These are phyloP conservation scores for Hypena proboscidalis DNA, from an alignment of 2,888 invertebrate genomes.

Conservation along the genomic window DNA sequence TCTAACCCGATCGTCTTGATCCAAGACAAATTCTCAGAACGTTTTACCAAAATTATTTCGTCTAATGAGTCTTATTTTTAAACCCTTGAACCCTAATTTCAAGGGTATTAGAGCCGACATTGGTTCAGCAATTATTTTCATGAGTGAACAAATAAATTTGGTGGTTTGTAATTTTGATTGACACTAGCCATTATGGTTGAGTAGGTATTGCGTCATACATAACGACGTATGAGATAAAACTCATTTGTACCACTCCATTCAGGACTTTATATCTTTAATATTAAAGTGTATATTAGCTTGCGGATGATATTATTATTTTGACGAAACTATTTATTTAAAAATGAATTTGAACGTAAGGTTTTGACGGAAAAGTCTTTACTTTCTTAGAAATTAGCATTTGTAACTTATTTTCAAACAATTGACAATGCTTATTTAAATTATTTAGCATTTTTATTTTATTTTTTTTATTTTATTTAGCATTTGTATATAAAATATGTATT, in stretches of 20 bases:
- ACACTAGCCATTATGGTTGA: constrained; percentile 82
- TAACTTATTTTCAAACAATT: no score
- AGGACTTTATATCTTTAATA: constrained; percentile 25
- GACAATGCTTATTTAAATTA: no score
- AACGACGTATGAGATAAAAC: constrained; percentile 67
- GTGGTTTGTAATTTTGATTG: constrained; percentile 83
- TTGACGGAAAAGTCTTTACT: constrained; percentile 34
- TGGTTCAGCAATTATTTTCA: constrained; percentile 51
- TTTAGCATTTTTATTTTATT: no score
- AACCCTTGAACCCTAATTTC: constrained; percentile 37
- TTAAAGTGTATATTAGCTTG: constrained; percentile 31
- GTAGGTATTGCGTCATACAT: constrained; percentile 80
- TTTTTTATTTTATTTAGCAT: no score
- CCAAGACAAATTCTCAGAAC: constrained; percentile 71
- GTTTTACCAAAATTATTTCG: constrained; percentile 51
- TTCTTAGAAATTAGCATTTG: constrained; percentile 22
- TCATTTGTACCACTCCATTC: constrained; percentile 37
- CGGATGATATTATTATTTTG: constrained; percentile 25
- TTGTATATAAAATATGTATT: no score
- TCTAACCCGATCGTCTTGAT: constrained; percentile 64
- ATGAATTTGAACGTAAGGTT: constrained; percentile 46
- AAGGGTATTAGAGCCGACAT: constrained; percentile 53
- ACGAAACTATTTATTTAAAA: constrained; percentile 42
- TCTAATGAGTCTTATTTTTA: constrained; percentile 24
- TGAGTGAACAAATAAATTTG: constrained; percentile 66